phyloP scores from a whole-genome alignment of 2,888 invertebrate genomes.

The Leucania comma region DNA sequence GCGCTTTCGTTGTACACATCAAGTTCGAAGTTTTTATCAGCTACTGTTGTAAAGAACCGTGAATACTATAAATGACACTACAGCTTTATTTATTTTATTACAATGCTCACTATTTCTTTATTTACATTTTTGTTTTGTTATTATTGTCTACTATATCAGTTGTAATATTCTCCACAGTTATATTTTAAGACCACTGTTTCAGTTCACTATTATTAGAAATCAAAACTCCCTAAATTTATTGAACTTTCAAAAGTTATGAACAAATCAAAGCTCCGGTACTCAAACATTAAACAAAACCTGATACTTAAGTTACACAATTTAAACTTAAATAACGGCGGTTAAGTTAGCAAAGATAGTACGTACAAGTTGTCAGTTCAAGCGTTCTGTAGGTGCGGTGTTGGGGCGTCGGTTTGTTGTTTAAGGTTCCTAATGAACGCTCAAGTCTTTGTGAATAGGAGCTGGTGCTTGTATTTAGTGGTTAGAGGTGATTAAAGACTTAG shows the following conservation, averaged over 20 bases:
- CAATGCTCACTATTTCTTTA: too few species aligned
- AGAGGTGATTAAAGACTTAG: slow-evolving; percentile 28
- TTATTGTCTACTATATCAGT: neutral
- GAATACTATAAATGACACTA: too few species aligned
- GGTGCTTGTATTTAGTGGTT: slow-evolving; percentile 33
- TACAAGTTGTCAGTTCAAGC: slow-evolving; percentile 48
- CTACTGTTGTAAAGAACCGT: too few species aligned
- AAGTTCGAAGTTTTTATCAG: too few species aligned
- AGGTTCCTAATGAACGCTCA: slow-evolving; percentile 47
- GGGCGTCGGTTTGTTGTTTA: slow-evolving; percentile 46
- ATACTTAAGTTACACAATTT: slow-evolving; percentile 59
- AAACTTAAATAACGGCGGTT: slow-evolving; percentile 64
- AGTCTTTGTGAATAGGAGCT: slow-evolving; percentile 42
- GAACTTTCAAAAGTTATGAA: slow-evolving; percentile 36
- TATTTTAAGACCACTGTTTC: neutral
- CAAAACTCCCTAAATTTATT: slow-evolving; percentile 19
- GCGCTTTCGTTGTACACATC: too few species aligned
- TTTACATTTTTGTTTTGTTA: neutral
- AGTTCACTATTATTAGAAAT: neutral
- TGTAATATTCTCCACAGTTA: neutral
- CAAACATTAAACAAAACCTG: slow-evolving; percentile 49
- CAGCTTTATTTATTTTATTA: too few species aligned
- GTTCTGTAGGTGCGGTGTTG: slow-evolving; percentile 50
- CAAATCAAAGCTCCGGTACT: slow-evolving; percentile 37
- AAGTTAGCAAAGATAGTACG: slow-evolving; percentile 53